Evolutionary conservation across 2,797 vertebrate species (phyloP).

Genomic region (Buceros bicornis): DNA sequence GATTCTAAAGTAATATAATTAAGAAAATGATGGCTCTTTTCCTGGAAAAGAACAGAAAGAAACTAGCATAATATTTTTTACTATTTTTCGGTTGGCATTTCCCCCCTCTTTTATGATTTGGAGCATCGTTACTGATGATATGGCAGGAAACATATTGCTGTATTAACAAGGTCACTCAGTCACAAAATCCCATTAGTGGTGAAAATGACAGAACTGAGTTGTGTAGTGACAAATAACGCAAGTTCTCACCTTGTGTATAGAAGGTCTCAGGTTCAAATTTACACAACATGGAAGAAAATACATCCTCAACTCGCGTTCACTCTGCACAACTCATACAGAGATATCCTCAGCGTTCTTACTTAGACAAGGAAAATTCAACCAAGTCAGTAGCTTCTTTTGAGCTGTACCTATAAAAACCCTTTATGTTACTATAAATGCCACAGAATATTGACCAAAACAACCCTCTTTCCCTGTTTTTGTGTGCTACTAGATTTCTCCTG

Average conservation of each 20-base stretch:
- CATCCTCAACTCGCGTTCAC: not conserved
- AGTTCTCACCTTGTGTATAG: conserved; percentile 40
- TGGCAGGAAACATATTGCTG: conserved; percentile 69
- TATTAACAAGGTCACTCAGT: conserved; percentile 77
- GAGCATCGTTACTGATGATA: conserved; percentile 60
- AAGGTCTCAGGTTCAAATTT: conserved; percentile 58
- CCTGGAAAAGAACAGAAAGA: conserved; percentile 49
- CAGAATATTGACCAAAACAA: not conserved
- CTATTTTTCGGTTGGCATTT: conserved; percentile 16
- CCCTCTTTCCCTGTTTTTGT: not conserved
- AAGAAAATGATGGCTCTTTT: conserved; percentile 48
- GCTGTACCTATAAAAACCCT: not conserved
- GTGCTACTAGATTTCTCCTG: not conserved
- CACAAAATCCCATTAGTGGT: conserved; percentile 77
- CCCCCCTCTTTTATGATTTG: conserved; percentile 27
- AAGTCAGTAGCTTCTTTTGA: not conserved
- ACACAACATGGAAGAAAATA: not conserved
- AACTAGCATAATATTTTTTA: not conserved
- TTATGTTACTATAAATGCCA: not conserved
- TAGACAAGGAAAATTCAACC: not conserved
- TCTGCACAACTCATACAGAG: not conserved
- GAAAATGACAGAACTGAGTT: conserved; percentile 69
- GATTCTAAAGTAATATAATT: conserved; percentile 30
- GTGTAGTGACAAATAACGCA: conserved; percentile 64
- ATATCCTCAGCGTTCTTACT: not conserved